Base-by-base conservation (phyloP, 2,888 invertebrate species). In the Chaetoderma sp. region DNA sequence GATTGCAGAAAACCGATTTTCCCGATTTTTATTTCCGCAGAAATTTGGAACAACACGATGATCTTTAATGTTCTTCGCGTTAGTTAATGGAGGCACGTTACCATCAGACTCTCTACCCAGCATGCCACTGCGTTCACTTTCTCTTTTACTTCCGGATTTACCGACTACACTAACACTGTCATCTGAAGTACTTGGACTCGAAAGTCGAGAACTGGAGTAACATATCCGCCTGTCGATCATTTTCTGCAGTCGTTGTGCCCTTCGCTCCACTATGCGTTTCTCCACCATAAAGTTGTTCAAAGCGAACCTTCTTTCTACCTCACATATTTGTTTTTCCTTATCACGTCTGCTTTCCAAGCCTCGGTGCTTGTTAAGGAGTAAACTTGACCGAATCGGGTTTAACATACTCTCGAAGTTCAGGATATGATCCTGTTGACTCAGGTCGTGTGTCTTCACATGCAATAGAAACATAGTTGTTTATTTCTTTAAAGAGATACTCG, bases 331-430 rank as follows among this genome's bases (percentile, higher is more conserved):
- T 2, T 68, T 68, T 25, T 70, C 72, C 49, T 72, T 71, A 21
- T 72, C 63, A 60, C 68, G 76, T 52, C 75, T 76, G 8, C 76
- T 73, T 45, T 69, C 70, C 27, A 78, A 70, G 0, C 78, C 72
- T 58, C 78, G 77, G 63, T 80, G 80, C 64, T 80, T 80, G 63
- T 79, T 80, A 36, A 75, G 70, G n/a, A 80, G 70, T n/a, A 80
- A 74, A 10, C 75, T 75, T 1, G 76, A 75, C 21, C 73, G 54
- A 0, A 68, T 62, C 0, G 80, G 80, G 4, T 76, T 70, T 44
- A 80, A 63, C 80, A 80, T 78, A 21, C 75, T 66, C 68, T 80
- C 80, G 13, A 77, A 70, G 65, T 80, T 80, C 28, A 78, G 63
- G 4, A 76, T 78, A 55, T 77, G 74, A 67, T 80, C 80, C 67